A percentile compares a stretch with the other conserved stretches of the same genome.
phyloP scores from a whole-genome alignment of 2,113 vertebrate genomes.

The Tricholaema leucomelas region DNA sequence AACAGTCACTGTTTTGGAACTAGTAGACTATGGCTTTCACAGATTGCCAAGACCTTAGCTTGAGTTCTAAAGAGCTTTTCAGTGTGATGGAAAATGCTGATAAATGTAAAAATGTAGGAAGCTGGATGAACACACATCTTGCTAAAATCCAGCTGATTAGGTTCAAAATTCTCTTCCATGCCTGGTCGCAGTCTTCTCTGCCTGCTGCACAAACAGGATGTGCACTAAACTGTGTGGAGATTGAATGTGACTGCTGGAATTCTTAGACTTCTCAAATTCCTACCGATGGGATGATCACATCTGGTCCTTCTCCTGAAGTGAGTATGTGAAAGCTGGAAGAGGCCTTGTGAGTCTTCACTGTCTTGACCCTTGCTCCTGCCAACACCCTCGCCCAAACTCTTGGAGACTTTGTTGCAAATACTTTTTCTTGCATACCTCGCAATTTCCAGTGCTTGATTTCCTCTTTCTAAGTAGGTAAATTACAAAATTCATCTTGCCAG shows the following conservation, averaged over 20 bases:
- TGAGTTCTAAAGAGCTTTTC: background rate
- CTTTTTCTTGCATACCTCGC: background rate
- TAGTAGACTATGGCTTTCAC: background rate
- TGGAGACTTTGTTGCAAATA: background rate
- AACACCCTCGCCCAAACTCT: background rate
- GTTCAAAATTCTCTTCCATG: background rate
- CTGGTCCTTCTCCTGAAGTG: background rate
- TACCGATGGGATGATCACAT: background rate
- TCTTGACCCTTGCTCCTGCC: background rate
- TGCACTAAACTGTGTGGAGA: background rate
- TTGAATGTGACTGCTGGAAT: background rate
- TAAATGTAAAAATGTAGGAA: background rate
- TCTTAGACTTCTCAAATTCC: background rate
- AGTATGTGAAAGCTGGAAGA: background rate
- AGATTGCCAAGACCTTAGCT: background rate
- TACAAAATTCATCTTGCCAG: background rate
- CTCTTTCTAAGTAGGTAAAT: background rate
- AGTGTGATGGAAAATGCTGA: background rate
- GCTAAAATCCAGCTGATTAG: background rate
- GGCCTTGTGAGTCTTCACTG: background rate
- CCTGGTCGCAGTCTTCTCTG: background rate
- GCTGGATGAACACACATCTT: background rate
- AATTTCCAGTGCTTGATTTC: background rate
- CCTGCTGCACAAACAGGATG: background rate
- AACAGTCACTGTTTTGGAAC: background rate